Evolutionary conservation across 2,888 invertebrate species (phyloP).

Genomic region (Troilus luridus): DNA sequence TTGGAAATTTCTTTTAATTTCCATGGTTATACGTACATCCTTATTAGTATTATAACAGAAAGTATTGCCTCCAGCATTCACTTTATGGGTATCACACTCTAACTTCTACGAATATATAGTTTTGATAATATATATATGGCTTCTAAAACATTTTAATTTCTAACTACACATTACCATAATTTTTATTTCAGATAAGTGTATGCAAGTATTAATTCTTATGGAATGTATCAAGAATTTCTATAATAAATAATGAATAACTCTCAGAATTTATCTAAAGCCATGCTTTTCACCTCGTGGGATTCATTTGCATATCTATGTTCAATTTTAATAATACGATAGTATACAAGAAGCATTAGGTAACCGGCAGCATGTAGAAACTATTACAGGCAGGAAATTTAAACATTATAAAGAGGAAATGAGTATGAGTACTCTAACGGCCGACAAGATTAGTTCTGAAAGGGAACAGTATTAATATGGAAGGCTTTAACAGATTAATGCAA

Average conservation of each 20-base stretch:
- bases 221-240: no score
- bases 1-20: no score
- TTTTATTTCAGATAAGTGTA: no score
- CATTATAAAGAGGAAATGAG: conserved; percentile 56
- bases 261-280: neutral
- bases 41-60: no score
- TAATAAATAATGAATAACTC: neutral
- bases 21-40: no score
- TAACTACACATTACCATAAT: no score
- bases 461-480: neutral
- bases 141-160: no score
- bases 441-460: neutral
- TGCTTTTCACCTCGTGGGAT: neutral
- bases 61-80: no score
- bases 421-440: neutral
- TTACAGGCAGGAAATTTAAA: conserved; percentile 53
- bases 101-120: no score
- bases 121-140: no score
- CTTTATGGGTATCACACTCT: no score
- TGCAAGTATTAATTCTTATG: no score
- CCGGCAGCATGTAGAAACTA: conserved; percentile 44
- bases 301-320: conserved; percentile 2
- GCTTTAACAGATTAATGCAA: neutral
- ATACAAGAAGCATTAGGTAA: neutral
- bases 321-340: neutral